phyloP scores from a whole-genome alignment of 2,113 vertebrate species.

The Potamarius usumacintae region DNA sequence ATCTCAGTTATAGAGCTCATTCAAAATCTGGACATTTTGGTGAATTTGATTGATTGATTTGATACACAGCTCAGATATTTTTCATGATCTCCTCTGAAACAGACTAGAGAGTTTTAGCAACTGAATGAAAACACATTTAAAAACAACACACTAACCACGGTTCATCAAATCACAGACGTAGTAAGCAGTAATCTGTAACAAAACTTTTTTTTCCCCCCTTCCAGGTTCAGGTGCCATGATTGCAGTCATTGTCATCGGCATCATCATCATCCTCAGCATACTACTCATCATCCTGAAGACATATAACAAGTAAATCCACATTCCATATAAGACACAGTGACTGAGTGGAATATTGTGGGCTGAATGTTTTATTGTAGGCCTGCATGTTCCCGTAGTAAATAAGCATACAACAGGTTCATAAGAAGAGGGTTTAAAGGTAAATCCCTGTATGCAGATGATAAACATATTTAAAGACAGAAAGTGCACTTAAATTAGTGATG shows the following conservation, averaged over 20 bases:
- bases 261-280: conserved; percentile 84
- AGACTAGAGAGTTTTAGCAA: not conserved
- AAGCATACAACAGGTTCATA: not conserved
- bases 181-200: not conserved
- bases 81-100: not conserved
- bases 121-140: not conserved
- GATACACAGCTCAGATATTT: not conserved
- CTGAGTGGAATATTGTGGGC: not conserved
- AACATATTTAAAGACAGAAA: not conserved
- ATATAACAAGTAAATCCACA: conserved; percentile 85
- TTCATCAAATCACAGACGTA: not conserved
- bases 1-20: not conserved
- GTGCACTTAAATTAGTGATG: not conserved
- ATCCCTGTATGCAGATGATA: not conserved
- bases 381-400: not conserved
- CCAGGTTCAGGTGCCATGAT: conserved; percentile 93
- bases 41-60: not conserved
- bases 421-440: not conserved
- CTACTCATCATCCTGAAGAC: conserved; percentile 87
- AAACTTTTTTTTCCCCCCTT: not conserved
- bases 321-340: conserved; percentile 47
- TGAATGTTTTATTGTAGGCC: not conserved
- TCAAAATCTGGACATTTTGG: not conserved
- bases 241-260: conserved; percentile 85
- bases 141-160: not conserved